phyloP scores from a whole-genome alignment of 2,797 vertebrate genomes.

The Ctenosaura bakeri region DNA sequence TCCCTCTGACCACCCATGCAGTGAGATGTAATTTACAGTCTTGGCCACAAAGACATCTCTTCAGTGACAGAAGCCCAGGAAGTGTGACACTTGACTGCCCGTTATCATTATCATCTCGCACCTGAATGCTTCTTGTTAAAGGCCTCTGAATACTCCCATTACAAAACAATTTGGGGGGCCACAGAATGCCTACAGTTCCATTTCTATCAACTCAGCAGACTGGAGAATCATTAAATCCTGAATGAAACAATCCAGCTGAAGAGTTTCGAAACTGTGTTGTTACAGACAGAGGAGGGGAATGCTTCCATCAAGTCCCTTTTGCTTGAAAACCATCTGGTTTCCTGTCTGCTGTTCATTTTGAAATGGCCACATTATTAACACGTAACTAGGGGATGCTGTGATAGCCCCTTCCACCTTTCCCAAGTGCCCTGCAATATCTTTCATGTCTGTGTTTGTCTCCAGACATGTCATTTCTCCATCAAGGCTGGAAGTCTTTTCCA shows the following conservation, averaged over 20 bases:
- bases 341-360: background rate
- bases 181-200: slow-evolving; percentile 7
- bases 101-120: slow-evolving; percentile 9
- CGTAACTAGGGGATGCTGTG: background rate
- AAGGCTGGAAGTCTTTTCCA: background rate
- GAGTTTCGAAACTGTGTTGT: slow-evolving; percentile 18
- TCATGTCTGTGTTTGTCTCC: background rate
- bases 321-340: background rate
- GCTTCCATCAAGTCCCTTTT: slow-evolving; percentile 3
- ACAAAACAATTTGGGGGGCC: slow-evolving; percentile 44
- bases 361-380: background rate
- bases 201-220: slow-evolving; percentile 16
- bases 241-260: slow-evolving; percentile 11
- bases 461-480: background rate
- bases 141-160: slow-evolving; percentile 5
- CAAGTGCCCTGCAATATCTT: background rate
- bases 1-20: background rate
- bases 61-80: slow-evolving; percentile 16
- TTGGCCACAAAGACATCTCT: slow-evolving; percentile 8
- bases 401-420: background rate
- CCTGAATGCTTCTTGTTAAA: slow-evolving; percentile 11
- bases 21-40: slow-evolving; percentile 28
- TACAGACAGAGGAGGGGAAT: background rate
- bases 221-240: slow-evolving; percentile 31
- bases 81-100: slow-evolving; percentile 1